Percentiles rank a stretch among this genome's conserved stretches.
Conservation (phyloP, 2,113 vertebrate species). For the Nycticryphes semicollaris region DNA sequence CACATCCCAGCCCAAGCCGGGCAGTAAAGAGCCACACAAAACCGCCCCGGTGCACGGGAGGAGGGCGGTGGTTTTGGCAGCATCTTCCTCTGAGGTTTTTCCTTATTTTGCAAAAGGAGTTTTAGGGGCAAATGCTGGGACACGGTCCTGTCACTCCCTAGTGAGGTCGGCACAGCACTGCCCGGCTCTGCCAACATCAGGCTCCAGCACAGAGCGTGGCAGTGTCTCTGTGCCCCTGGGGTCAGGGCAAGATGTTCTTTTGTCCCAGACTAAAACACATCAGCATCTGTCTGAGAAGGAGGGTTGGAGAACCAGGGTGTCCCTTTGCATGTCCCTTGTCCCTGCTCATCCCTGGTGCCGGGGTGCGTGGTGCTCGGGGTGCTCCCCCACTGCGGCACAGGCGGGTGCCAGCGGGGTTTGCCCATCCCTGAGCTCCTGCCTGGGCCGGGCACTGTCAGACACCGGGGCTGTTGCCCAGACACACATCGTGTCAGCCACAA, state of each 20-base stretch:
- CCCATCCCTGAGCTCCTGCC: background rate
- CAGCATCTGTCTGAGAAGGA: background rate
- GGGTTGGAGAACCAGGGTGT: background rate
- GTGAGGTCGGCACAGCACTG: background rate
- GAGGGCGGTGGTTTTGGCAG: background rate
- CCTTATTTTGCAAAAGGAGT: background rate
- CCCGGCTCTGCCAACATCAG: background rate
- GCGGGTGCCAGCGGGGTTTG: background rate
- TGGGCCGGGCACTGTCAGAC: background rate
- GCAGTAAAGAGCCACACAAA: background rate
- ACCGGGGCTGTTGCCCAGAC: background rate
- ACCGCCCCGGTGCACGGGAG: rapidly evolving
- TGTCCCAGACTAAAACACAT: background rate
- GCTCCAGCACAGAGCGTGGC: background rate
- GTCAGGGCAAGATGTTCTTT: background rate
- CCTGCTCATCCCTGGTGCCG: rapidly evolving
- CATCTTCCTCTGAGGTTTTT: background rate
- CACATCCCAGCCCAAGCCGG: too few species aligned
- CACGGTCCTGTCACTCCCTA: rapidly evolving
- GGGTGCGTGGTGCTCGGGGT: background rate
- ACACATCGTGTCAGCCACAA: rapidly evolving
- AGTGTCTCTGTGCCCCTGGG: rapidly evolving
- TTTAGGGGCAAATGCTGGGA: background rate
- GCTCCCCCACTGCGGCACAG: background rate
- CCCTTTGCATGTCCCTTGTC: background rate